These are phyloP conservation scores for Erythrolamprus reginae DNA, from an alignment of 2,113 vertebrate species.

Conservation along the genomic window DNA sequence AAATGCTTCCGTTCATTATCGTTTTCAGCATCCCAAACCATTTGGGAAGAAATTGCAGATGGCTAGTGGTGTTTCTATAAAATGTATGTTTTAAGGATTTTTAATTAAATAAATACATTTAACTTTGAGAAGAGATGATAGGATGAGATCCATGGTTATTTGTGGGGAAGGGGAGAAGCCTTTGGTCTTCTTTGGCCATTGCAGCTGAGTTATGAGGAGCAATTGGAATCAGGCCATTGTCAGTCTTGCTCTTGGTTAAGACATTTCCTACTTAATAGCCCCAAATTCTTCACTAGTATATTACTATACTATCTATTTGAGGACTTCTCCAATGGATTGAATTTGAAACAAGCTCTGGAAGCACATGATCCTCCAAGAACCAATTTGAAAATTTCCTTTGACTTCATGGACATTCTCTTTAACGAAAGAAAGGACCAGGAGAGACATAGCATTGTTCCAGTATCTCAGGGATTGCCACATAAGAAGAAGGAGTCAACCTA, in stretches of 20 bases:
- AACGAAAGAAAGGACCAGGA: no score
- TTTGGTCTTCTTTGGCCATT: background rate
- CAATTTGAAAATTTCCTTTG: background rate
- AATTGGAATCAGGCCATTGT: background rate
- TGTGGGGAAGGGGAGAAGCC: fast-evolving
- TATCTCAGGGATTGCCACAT: no score
- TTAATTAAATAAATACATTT: background rate
- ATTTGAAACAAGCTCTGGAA: background rate
- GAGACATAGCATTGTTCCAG: no score
- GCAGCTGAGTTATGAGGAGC: background rate
- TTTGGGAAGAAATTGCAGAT: background rate
- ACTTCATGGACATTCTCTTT: background rate
- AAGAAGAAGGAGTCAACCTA: no score
- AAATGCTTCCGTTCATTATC: background rate
- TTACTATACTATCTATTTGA: background rate
- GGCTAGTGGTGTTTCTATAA: background rate
- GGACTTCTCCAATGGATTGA: background rate
- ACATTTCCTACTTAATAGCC: background rate
- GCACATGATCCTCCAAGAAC: background rate
- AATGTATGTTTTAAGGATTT: background rate
- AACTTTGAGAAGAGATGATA: background rate
- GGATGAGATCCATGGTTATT: background rate
- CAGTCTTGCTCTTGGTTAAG: background rate
- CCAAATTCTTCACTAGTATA: background rate
- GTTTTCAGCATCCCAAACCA: background rate